Conservation (phyloP, 2,888 invertebrate genomes). For the Nezara viridula region DNA sequence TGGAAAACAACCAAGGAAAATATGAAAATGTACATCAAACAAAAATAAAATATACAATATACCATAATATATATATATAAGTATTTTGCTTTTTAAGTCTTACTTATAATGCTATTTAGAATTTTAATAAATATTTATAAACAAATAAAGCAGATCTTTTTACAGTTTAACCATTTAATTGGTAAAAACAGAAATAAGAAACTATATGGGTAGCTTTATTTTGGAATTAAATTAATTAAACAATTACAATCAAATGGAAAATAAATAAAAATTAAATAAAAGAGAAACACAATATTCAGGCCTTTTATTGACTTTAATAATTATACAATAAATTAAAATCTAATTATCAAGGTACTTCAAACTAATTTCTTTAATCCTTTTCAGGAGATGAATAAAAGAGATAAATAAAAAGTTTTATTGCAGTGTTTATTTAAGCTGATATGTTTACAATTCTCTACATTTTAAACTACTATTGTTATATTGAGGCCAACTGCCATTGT, state of each 20-base stretch:
- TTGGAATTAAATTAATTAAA: too few species aligned
- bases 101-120: too few species aligned
- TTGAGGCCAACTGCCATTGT: conserved; percentile 6
- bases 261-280: not conserved
- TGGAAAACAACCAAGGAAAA: too few species aligned
- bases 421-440: not conserved
- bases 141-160: too few species aligned
- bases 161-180: too few species aligned
- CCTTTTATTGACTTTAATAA: not conserved
- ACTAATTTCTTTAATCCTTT: not conserved
- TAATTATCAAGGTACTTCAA: not conserved
- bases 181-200: too few species aligned
- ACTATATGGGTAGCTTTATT: too few species aligned
- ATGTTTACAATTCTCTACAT: not conserved
- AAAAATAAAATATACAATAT: too few species aligned
- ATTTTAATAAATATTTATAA: too few species aligned
- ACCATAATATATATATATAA: too few species aligned
- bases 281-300: not conserved
- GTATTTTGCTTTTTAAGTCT: too few species aligned
- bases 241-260: not conserved
- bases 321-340: not conserved
- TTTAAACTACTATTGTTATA: conserved; percentile 26
- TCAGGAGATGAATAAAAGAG: not conserved
- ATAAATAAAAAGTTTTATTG: not conserved
- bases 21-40: too few species aligned